phyloP scores from a whole-genome alignment of 2,113 vertebrate species.

The Ivindomyrus marchei region DNA sequence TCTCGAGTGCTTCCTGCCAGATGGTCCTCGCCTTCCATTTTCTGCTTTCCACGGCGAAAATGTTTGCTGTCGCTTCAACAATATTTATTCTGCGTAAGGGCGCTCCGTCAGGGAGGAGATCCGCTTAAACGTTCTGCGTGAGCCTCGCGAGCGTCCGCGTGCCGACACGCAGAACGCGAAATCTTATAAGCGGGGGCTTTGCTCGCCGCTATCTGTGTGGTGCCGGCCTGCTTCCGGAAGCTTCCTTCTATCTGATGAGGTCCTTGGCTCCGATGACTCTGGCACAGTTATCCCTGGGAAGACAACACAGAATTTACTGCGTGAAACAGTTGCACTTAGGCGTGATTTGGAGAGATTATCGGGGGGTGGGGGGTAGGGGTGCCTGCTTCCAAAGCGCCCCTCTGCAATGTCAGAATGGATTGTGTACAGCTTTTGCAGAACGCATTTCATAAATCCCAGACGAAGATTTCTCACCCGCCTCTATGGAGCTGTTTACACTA shows the following conservation, averaged over 20 bases:
- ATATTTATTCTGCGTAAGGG: slow-evolving; percentile 51
- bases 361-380: slow-evolving; percentile 47
- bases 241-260: slow-evolving; percentile 53
- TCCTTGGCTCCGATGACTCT: slow-evolving; percentile 33
- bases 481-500: slow-evolving; percentile 48
- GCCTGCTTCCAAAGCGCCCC: slow-evolving; percentile 52
- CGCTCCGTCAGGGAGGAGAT: not conserved
- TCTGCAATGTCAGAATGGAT: slow-evolving; percentile 58
- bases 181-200: slow-evolving; percentile 39
- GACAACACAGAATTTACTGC: slow-evolving; percentile 54
- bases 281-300: slow-evolving; percentile 46
- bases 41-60: slow-evolving; percentile 46
- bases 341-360: slow-evolving; percentile 61
- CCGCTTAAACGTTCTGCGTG: not conserved
- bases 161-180: slow-evolving; percentile 39
- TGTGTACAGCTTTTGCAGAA: slow-evolving; percentile 48
- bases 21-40: slow-evolving; percentile 55
- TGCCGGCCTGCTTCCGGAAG: slow-evolving; percentile 36
- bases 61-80: slow-evolving; percentile 43
- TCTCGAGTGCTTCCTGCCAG: slow-evolving; percentile 41
- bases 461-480: slow-evolving; percentile 51
- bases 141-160: not conserved
- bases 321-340: slow-evolving; percentile 61
- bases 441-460: slow-evolving; percentile 48
- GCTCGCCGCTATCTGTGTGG: slow-evolving; percentile 39